Evolutionary conservation across 2,888 invertebrate species (phyloP).

Genomic region (Exephanes ischioxanthus): DNA sequence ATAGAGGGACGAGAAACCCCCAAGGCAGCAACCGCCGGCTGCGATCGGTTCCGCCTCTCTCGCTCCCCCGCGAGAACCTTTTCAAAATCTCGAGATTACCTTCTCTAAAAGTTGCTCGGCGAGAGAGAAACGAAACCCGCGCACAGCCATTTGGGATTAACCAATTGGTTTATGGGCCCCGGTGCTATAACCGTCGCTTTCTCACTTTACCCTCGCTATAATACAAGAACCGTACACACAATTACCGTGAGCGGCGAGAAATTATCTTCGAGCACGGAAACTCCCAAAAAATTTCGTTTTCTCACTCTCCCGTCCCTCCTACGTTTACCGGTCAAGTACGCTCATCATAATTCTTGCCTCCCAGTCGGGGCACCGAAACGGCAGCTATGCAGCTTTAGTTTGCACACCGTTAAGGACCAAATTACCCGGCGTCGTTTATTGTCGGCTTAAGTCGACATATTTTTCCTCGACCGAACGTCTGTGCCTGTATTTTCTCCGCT

Average conservation of each 20-base stretch:
- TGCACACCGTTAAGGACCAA: conserved; percentile 1
- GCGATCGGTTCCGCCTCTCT: conserved; percentile 13
- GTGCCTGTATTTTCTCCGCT: neutral
- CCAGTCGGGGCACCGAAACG: neutral
- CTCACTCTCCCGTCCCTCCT: conserved; percentile 23
- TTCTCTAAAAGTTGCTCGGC: conserved; percentile 39
- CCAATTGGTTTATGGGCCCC: conserved; percentile 63
- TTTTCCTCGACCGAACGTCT: conserved; percentile 27
- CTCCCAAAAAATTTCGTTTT: conserved; percentile 11
- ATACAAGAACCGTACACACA: neutral
- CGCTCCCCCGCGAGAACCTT: conserved; percentile 11
- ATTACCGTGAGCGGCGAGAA: conserved; percentile 18
- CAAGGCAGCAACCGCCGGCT: conserved; percentile 10
- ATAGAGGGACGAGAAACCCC: conserved; percentile 2
- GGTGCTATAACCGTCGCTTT: conserved; percentile 38
- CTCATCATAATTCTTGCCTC: conserved; percentile 41
- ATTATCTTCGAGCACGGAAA: conserved; percentile 22
- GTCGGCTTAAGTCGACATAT: conserved; percentile 50
- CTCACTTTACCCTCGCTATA: conserved; percentile 16
- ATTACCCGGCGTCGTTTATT: conserved; percentile 49
- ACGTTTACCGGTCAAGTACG: conserved; percentile 21
- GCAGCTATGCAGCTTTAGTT: neutral
- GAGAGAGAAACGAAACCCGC: neutral
- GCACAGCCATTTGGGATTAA: conserved; percentile 63
- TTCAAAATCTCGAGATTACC: conserved; percentile 31